Percentiles rank a stretch among this genome's conserved stretches.
These are phyloP conservation scores for Dasypolia templi DNA, from an alignment of 2,888 invertebrate species.

Conservation along the genomic window DNA sequence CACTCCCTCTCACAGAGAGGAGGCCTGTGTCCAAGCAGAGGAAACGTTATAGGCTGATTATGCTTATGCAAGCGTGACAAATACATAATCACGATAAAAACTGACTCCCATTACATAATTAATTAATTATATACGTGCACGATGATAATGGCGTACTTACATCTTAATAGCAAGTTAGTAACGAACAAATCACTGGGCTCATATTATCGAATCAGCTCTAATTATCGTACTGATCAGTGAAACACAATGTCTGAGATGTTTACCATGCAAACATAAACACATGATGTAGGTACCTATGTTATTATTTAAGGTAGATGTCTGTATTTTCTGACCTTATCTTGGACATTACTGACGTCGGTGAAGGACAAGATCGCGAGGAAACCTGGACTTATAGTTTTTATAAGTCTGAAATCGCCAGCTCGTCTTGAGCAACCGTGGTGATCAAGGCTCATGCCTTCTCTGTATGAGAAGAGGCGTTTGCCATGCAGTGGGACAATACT, in stretches of 20 bases:
- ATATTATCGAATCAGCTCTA: slow-evolving; percentile 48
- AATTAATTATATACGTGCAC: slow-evolving; percentile 15
- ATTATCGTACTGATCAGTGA: slow-evolving; percentile 41
- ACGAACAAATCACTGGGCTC: slow-evolving; percentile 48
- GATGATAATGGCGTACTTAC: background rate
- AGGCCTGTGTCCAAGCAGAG: too few relatives aligned
- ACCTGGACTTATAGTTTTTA: background rate
- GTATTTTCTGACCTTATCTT: background rate
- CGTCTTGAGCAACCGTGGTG: background rate
- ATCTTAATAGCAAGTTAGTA: slow-evolving; percentile 12
- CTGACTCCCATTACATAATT: background rate
- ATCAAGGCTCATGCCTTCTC: background rate
- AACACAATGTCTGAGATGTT: slow-evolving; percentile 1
- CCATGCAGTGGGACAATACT: background rate
- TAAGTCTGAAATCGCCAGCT: background rate
- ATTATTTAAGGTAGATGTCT: background rate
- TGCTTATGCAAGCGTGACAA: background rate
- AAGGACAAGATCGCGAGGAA: background rate
- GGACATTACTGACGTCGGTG: background rate
- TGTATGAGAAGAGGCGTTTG: background rate
- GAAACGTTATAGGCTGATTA: too few relatives aligned
- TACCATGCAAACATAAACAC: background rate
- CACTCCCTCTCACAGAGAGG: too few relatives aligned
- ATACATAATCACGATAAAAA: background rate
- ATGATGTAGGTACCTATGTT: background rate